Evolutionary conservation across 2,797 vertebrate species (phyloP), one percentile per base, ranked within the genome.

Genomic region (Mycteria americana): DNA sequence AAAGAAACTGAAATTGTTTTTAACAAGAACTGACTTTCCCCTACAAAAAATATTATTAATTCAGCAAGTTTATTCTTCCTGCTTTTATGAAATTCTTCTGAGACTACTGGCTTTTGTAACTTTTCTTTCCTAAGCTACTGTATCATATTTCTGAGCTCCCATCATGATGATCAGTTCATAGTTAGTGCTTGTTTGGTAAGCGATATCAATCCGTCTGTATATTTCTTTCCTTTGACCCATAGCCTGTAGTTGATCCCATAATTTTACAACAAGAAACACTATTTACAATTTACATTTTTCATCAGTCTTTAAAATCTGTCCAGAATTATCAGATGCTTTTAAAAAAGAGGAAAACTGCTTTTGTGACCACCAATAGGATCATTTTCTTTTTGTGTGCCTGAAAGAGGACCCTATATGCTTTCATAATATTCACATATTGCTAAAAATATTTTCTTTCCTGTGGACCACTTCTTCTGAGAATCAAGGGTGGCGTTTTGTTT

Each of bases 401-500:
- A 31, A 84, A 35, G 13, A 56, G 5, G 4, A 54, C 68, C 3
- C 11, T 51, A 22, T 35, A 59, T 60, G 5, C 4, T 72, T 86
- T 92, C 21, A 56, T 39, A 56, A 51, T 62, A 35, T 30, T 53
- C 17, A 60, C 5, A 4, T 27, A n/a, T 10, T 60, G 19, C 7
- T 23, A 67, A 64, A 35, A 86, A 45, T 15, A 45, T n/a, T 73
- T 83, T 46, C 4, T 76, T 70, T 72, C 35, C 33, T 48, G 10
- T 54, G 30, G 24, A 23, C 9, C 70, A 7, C 6, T 69, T 51
- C 16, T 50, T 39, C 17, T 74, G 33, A 84, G 30, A 68, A 63
- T 1, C 9, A 33, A 19, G 11, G 2, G 1, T 35, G 6, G 1
- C 1, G 0, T 4, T 41, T 78, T 14, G 0, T 2, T 46, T 46